Evolutionary conservation across 2,797 vertebrate genomes (phyloP).

Genomic region (Chelmon rostratus): DNA sequence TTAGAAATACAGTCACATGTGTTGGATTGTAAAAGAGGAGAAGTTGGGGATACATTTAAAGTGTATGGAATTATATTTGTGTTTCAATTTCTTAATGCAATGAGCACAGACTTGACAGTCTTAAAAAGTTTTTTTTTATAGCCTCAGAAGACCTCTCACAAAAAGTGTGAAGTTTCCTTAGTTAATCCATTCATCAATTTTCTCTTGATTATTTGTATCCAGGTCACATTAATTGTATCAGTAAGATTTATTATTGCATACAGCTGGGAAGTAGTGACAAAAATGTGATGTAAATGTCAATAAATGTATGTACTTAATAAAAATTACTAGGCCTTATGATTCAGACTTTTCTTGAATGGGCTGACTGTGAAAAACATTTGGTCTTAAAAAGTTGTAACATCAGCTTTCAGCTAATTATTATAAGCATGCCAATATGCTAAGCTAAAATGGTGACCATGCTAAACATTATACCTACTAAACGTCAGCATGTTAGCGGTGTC

Average conservation of each 20-base stretch:
- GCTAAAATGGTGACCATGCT: not conserved
- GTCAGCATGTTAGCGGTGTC: not conserved
- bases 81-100: not conserved
- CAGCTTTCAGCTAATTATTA: too few relatives aligned
- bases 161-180: too few relatives aligned
- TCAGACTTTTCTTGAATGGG: not conserved
- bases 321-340: not conserved
- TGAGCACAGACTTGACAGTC: not conserved
- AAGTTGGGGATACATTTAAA: not conserved
- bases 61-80: not conserved
- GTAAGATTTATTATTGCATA: not conserved
- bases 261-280: too few relatives aligned
- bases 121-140: too few relatives aligned
- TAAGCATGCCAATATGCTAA: not conserved
- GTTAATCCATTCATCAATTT: too few relatives aligned
- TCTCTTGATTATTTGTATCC: not conserved
- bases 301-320: not conserved
- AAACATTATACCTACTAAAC: not conserved
- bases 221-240: not conserved
- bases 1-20: not conserved
- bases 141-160: too few relatives aligned
- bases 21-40: not conserved
- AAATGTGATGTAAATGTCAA: not conserved
- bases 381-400: too few relatives aligned
- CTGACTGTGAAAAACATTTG: too few relatives aligned